phyloP scores from a whole-genome alignment of 2,888 invertebrate genomes.

The Hydropsyche betteni region DNA sequence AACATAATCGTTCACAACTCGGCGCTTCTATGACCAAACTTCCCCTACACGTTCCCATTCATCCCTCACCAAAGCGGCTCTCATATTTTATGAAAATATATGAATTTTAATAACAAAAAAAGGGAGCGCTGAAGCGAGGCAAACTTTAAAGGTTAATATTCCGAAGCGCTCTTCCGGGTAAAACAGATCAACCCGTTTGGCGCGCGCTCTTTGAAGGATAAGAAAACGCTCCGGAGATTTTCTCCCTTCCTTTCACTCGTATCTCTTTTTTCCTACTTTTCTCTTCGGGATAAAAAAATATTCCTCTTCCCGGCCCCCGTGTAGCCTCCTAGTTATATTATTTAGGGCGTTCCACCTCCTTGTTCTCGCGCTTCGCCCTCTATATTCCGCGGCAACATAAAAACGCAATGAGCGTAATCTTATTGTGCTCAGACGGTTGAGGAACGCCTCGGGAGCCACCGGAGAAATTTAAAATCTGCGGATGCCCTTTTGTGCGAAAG shows the following conservation, averaged over 20 bases:
- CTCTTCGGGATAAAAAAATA: neutral
- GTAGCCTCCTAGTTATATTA: no score
- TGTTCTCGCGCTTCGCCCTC: neutral
- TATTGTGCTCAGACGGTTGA: slow-evolving; percentile 28
- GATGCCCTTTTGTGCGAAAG: slow-evolving; percentile 23
- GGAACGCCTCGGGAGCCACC: neutral
- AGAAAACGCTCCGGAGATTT: neutral
- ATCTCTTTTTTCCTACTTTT: neutral
- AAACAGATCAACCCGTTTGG: slow-evolving; percentile 8
- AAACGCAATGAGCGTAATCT: slow-evolving; percentile 40
- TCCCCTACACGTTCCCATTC: no score
- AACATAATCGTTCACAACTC: no score
- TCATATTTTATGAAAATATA: no score
- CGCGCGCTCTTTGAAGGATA: slow-evolving; percentile 6
- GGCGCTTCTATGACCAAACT: no score
- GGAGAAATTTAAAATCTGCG: slow-evolving; percentile 29
- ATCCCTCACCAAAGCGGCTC: no score
- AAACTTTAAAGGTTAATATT: slow-evolving; percentile 14
- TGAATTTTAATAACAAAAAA: no score
- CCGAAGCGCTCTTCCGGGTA: neutral
- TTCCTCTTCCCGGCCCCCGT: no score
- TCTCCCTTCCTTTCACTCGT: neutral
- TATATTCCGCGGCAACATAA: slow-evolving; percentile 22
- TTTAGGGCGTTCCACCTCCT: no score
- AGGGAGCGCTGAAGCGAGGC: no score